Percentiles rank a stretch among this genome's conserved stretches.
Evolutionary conservation across 2,888 invertebrate species (phyloP).

Genomic region (Trissolcus japonicus): DNA sequence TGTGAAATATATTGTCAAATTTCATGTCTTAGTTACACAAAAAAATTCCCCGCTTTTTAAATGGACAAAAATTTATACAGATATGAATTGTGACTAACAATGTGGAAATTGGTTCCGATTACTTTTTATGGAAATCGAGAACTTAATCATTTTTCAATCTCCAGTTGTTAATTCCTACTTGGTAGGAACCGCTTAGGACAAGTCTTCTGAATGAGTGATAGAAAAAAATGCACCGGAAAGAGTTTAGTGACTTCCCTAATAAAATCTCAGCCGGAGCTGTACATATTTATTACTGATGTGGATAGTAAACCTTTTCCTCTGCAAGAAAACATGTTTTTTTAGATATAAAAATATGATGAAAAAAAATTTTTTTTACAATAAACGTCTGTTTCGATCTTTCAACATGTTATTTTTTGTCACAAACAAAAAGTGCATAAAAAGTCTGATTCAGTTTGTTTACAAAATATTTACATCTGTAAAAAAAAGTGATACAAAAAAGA

Average conservation of each 20-base stretch:
- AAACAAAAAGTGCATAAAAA: constrained; percentile 25
- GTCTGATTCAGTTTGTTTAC: constrained; percentile 25
- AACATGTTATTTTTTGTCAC: constrained; percentile 18
- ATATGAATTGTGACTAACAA: too few species aligned
- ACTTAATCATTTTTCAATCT: constrained; percentile 1
- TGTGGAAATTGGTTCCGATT: too few species aligned
- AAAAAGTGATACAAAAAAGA: constrained; percentile 20
- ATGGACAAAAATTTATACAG: too few species aligned
- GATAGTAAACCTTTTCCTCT: constrained; percentile 50
- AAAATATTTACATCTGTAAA: constrained; percentile 19
- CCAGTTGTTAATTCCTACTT: constrained; percentile 12
- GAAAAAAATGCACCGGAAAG: constrained; percentile 43
- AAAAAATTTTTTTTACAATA: constrained; percentile 6
- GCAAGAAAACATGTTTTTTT: constrained; percentile 9
- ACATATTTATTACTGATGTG: constrained; percentile 39
- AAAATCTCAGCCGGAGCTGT: constrained; percentile 27
- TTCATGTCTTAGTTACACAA: too few species aligned
- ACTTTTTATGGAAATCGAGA: not conserved
- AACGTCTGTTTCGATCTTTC: constrained; percentile 9
- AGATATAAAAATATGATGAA: constrained; percentile 28
- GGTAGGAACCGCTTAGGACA: constrained; percentile 6
- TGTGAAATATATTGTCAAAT: too few species aligned
- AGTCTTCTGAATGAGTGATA: constrained; percentile 23
- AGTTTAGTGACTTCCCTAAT: constrained; percentile 52
- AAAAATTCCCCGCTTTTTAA: too few species aligned